Percentiles rank a stretch among this genome's conserved stretches.
These are phyloP conservation scores for Cynaeus angustus DNA, from an alignment of 2,888 invertebrate genomes.

Conservation along the genomic window DNA sequence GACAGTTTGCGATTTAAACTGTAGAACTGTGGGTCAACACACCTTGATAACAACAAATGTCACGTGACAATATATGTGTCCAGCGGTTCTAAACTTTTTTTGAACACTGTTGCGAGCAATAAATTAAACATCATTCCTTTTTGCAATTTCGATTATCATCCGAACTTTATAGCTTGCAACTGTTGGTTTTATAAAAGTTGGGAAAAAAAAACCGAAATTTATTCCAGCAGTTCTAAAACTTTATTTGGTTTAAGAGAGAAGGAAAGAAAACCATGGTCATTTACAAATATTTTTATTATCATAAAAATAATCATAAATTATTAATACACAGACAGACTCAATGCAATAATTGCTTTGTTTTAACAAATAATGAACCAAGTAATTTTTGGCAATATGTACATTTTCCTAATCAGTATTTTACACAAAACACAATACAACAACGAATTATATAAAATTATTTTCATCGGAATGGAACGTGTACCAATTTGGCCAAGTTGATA, in stretches of 20 bases:
- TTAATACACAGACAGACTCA: constrained; percentile 69
- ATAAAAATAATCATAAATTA: constrained; percentile 72
- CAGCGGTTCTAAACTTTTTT: constrained; percentile 30
- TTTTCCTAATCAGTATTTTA: constrained; percentile 64
- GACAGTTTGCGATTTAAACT: no score
- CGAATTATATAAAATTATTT: constrained; percentile 67
- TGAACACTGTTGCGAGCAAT: not conserved
- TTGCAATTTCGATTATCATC: no score
- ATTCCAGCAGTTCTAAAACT: not conserved
- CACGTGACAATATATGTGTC: no score
- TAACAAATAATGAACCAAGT: constrained; percentile 68
- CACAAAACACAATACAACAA: constrained; percentile 70
- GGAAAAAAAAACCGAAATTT: no score
- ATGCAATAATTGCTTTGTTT: constrained; percentile 65
- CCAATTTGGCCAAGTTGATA: constrained; percentile 60
- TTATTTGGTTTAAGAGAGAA: not conserved
- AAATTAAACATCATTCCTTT: no score
- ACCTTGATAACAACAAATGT: no score
- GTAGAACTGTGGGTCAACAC: no score
- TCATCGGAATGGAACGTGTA: constrained; percentile 67
- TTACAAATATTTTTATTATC: constrained; percentile 71
- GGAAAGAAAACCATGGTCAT: constrained; percentile 45
- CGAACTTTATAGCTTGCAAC: no score
- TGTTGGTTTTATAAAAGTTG: no score
- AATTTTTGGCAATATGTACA: constrained; percentile 71